Evolutionary conservation across 2,888 invertebrate species (phyloP).

Genomic region (Patella pellucida): DNA sequence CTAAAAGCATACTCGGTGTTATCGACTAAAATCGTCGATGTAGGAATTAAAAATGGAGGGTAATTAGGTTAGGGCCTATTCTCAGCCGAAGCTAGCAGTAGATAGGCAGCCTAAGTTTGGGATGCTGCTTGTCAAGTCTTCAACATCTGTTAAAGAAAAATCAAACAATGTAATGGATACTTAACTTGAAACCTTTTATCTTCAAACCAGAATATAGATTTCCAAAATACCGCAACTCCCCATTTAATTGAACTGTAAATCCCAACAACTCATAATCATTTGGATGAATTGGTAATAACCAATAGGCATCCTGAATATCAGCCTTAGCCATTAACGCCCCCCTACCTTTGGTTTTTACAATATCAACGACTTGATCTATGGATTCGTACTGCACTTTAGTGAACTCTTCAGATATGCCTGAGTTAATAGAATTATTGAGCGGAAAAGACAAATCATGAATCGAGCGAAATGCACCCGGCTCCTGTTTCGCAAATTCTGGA

Average conservation of each 20-base stretch:
- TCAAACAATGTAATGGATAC: not conserved
- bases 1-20: too few relatives aligned
- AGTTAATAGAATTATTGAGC: too few relatives aligned
- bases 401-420: not conserved
- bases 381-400: not conserved
- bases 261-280: constrained; percentile 15
- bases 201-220: not conserved
- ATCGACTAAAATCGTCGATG: too few relatives aligned
- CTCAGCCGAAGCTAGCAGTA: too few relatives aligned
- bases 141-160: constrained; percentile 1
- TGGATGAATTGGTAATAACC: constrained; percentile 10
- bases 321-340: constrained; percentile 10
- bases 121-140: not conserved
- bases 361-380: not conserved
- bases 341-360: not conserved
- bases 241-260: not conserved
- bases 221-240: not conserved
- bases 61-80: too few relatives aligned
- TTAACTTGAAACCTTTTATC: not conserved
- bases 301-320: constrained; percentile 13
- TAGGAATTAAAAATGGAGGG: too few relatives aligned
- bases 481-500: too few relatives aligned
- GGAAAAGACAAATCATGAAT: too few relatives aligned
- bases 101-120: too few relatives aligned
- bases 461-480: too few relatives aligned